Percentiles rank a stretch among this genome's conserved stretches.
Evolutionary conservation across 2,797 vertebrate genomes (phyloP).

Genomic region (Meda fulgida): DNA sequence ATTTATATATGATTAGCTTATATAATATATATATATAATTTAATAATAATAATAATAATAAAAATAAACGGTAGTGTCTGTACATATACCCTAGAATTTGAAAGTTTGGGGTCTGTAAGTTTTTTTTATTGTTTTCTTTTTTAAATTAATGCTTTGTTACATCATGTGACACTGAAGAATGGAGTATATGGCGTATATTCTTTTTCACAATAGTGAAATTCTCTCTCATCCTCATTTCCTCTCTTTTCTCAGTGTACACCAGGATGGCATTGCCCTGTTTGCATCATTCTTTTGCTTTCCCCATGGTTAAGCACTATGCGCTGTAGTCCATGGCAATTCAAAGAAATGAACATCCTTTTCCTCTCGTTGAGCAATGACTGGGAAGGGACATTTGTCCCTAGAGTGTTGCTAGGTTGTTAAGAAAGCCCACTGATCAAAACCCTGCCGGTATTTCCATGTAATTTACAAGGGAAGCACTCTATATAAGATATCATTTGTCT

Average conservation of each 20-base stretch:
- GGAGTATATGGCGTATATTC: no score
- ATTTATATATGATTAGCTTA: not conserved
- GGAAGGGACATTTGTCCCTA: slow-evolving; percentile 54
- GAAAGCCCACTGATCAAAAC: slow-evolving; percentile 51
- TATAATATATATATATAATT: no score
- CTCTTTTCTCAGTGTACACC: not conserved
- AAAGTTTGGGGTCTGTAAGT: not conserved
- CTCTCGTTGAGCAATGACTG: slow-evolving; percentile 59
- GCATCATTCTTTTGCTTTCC: slow-evolving; percentile 1
- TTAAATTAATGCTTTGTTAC: no score
- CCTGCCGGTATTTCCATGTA: slow-evolving; percentile 36
- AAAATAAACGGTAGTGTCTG: no score
- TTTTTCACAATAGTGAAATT: not conserved
- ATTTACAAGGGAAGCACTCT: slow-evolving; percentile 52
- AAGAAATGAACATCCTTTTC: slow-evolving; percentile 64
- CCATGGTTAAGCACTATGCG: slow-evolving; percentile 23
- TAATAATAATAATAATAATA: no score
- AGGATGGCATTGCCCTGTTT: not conserved
- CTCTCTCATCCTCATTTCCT: not conserved
- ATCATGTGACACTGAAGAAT: no score
- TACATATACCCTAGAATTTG: no score
- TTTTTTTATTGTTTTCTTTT: no score
- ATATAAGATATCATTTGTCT: slow-evolving; percentile 55
- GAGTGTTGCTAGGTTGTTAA: slow-evolving; percentile 30
- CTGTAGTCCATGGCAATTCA: slow-evolving; percentile 59